These are phyloP conservation scores for Calephelis perditalis DNA, from an alignment of 2,888 invertebrate genomes.

Conservation along the genomic window DNA sequence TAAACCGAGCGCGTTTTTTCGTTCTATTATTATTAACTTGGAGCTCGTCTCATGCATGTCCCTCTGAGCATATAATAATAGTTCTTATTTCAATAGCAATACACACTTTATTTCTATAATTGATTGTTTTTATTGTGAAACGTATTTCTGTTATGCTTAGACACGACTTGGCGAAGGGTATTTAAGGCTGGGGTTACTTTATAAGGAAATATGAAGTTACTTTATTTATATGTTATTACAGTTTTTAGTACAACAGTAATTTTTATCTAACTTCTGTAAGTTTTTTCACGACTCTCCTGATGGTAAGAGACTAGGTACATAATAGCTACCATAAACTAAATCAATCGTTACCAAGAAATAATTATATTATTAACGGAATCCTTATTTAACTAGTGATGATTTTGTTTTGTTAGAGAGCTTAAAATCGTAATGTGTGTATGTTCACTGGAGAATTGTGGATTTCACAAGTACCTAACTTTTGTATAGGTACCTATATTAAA, in stretches of 20 bases:
- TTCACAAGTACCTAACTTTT: too few relatives aligned
- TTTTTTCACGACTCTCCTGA: too few relatives aligned
- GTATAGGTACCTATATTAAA: too few relatives aligned
- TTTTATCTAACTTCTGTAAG: not conserved
- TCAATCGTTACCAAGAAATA: too few relatives aligned
- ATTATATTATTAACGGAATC: too few relatives aligned
- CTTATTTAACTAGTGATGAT: too few relatives aligned
- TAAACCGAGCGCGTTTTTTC: constrained; percentile 61
- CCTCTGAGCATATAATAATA: not conserved
- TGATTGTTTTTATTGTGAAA: constrained; percentile 9
- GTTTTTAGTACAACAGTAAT: not conserved
- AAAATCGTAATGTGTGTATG: too few relatives aligned
- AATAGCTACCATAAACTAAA: too few relatives aligned
- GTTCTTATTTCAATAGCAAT: not conserved
- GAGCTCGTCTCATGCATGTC: constrained; percentile 16
- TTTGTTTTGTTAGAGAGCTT: too few relatives aligned
- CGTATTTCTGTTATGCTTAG: constrained; percentile 15
- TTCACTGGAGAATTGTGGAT: too few relatives aligned
- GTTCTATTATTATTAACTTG: constrained; percentile 67
- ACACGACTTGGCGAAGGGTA: constrained; percentile 20
- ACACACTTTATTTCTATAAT: constrained; percentile 1
- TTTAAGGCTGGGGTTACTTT: constrained; percentile 16
- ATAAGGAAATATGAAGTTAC: constrained; percentile 6
- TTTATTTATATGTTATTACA: not conserved
- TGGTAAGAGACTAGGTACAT: too few relatives aligned